A percentile compares a stretch with the other conserved stretches of the same genome.
Conservation (phyloP, 1,140 invertebrate genomes). For the Antheraea pernyi region DNA sequence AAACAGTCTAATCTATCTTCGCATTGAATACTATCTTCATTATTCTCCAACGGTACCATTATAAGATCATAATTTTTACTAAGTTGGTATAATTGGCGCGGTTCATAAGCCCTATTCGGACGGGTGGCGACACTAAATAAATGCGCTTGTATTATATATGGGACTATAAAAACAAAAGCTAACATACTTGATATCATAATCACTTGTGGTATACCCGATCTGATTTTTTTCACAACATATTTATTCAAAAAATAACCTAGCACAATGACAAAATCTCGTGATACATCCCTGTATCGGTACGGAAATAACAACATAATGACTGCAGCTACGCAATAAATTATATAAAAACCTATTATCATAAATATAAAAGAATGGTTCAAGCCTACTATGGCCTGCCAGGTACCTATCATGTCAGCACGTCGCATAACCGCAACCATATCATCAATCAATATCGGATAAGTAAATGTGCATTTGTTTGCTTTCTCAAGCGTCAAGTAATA, state of each 20-base stretch:
- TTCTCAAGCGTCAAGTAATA: slow-evolving; percentile 4
- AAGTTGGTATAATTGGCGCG: slow-evolving; percentile 16
- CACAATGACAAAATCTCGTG: slow-evolving; percentile 25
- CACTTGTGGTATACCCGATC: slow-evolving; percentile 7
- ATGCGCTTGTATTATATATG: slow-evolving; percentile 22
- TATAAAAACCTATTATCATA: neutral
- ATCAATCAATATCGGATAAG: slow-evolving; percentile 25
- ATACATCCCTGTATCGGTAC: neutral
- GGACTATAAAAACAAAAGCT: slow-evolving; percentile 24
- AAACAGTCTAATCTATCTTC: slow-evolving; percentile 12
- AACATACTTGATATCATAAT: slow-evolving; percentile 22
- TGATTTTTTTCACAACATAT: slow-evolving; percentile 10
- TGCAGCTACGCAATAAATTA: neutral
- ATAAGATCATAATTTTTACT: neutral
- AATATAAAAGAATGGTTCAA: neutral
- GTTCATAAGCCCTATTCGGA: slow-evolving; percentile 18
- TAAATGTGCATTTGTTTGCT: slow-evolving; percentile 17
- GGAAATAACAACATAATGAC: neutral
- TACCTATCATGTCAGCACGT: slow-evolving; percentile 11
- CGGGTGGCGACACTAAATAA: slow-evolving; percentile 22
- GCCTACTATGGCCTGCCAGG: slow-evolving; percentile 19
- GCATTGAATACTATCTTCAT: neutral
- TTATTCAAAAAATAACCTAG: slow-evolving; percentile 32
- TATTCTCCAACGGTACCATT: neutral
- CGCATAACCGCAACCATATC: slow-evolving; percentile 17